Percentiles rank a stretch among this genome's conserved stretches.
Conservation (phyloP, 1,140 invertebrate species). For the Phymorhynchus buccinoides region DNA sequence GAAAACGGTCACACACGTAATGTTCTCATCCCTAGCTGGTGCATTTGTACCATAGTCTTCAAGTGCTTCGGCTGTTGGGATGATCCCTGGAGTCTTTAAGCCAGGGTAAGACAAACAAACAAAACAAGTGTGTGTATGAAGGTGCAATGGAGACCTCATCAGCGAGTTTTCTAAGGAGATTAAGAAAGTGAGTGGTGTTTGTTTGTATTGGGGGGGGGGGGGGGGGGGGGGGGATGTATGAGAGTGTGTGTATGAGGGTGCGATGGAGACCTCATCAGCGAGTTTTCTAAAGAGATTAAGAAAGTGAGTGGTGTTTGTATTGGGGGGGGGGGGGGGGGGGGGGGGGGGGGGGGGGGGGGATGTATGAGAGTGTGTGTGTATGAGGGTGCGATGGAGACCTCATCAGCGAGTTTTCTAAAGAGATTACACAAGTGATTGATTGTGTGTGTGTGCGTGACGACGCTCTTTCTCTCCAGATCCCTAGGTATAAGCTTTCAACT, state of each 20-base stretch:
- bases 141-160: constrained; percentile 83
- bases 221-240: no score
- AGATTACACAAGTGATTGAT: constrained; percentile 61
- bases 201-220: no score
- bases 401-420: constrained; percentile 76
- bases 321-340: no score
- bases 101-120: no score
- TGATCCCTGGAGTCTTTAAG: no score
- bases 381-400: constrained; percentile 81
- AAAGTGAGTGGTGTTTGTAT: constrained; percentile 50
- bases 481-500: no score
- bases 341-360: no score
- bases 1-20: no score
- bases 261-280: constrained; percentile 84
- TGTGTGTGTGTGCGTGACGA: background rate
- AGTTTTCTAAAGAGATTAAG: constrained; percentile 73
- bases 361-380: constrained; percentile 9
- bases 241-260: background rate
- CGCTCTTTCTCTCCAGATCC: no score
- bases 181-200: constrained; percentile 55
- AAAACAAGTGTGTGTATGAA: background rate
- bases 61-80: no score
- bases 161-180: constrained; percentile 73
- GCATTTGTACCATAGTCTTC: no score
- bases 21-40: no score